Evolutionary conservation across 2,797 vertebrate species (phyloP), one percentile per base, ranked within the genome.

Genomic region (Hemitrygon akajei): DNA sequence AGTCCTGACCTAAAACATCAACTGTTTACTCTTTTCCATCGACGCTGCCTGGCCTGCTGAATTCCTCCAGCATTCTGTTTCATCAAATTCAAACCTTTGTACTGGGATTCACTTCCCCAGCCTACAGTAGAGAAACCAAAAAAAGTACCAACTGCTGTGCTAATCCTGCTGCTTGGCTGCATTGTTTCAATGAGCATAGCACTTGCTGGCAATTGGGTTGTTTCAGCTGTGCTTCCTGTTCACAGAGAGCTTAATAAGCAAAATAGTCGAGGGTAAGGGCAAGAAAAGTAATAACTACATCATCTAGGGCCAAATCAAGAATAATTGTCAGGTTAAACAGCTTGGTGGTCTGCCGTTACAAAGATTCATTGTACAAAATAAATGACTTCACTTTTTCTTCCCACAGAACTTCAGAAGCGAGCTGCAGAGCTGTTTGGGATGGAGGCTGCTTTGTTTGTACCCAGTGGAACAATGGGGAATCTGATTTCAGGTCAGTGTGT

Each of bases 401-500:
- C 25, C 94, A 73, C 95, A 97, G 98, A 98, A 94, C 96, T 98
- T 40, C 98, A 98, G 96, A 95, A 71, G 63, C 92, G 94, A 18
- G 97, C 96, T 0, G 97, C 97, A 0, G 95, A 95, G 37, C 94
- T 97, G 94, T 97, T 98, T 91, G 97, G 97, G 16, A 97, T 96
- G 96, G 97, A 98, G 95, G 96, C 94, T 0, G 96, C 98, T 0
- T 96, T 98, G 27, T 98, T 97, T 3, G 96, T 98, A 94, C 97
- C 98, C n/a, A 95, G 97, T 2, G 97, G 97, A 94, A 98, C 97
- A 0, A 98, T 97, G 97, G 96, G 97, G 22, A 99, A 97, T 93
- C 97, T 98, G 94, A 98, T 98, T 9, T 97, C 98, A 84, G 97
- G 98, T 98, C 95, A 96, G 95, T n/a, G 18, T 0, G 10, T 56